A percentile compares a stretch with the other conserved stretches of the same genome.
Conservation (phyloP, 2,888 invertebrate species). For the Maniola hyperantus region DNA sequence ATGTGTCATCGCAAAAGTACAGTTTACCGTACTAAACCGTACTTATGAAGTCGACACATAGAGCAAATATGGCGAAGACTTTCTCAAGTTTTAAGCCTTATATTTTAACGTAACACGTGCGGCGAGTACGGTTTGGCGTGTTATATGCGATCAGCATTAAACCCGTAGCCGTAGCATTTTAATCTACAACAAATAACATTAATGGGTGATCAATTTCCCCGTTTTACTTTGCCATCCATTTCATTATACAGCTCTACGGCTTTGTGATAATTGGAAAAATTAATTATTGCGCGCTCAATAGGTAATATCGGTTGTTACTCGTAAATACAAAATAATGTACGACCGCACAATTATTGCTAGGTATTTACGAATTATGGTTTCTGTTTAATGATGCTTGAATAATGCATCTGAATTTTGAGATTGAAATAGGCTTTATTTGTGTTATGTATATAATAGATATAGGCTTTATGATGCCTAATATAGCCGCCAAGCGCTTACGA, state of each 20-base stretch:
- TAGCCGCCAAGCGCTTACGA: too few relatives aligned
- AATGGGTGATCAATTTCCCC: constrained; percentile 36
- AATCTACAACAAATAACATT: constrained; percentile 36
- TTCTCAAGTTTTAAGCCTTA: too few relatives aligned
- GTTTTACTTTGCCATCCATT: constrained; percentile 29
- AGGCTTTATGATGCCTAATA: too few relatives aligned
- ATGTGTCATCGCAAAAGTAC: too few relatives aligned
- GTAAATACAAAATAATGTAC: neutral
- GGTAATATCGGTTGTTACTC: constrained; percentile 4
- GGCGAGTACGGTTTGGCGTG: neutral
- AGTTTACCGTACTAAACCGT: too few relatives aligned
- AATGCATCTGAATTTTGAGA: neutral
- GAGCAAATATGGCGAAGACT: too few relatives aligned
- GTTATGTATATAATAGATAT: too few relatives aligned
- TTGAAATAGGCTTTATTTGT: neutral
- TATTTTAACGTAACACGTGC: neutral
- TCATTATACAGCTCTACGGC: constrained; percentile 29
- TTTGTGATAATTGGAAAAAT: constrained; percentile 32
- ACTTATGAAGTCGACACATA: too few relatives aligned
- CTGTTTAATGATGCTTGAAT: neutral
- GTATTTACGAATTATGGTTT: neutral
- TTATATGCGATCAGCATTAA: constrained; percentile 19
- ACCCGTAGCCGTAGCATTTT: constrained; percentile 24
- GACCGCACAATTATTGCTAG: neutral
- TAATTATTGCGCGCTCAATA: constrained; percentile 20